A percentile compares a stretch with the other conserved stretches of the same genome.
These are phyloP conservation scores for Formica selysi DNA, from an alignment of 1,140 invertebrate species.

Conservation along the genomic window DNA sequence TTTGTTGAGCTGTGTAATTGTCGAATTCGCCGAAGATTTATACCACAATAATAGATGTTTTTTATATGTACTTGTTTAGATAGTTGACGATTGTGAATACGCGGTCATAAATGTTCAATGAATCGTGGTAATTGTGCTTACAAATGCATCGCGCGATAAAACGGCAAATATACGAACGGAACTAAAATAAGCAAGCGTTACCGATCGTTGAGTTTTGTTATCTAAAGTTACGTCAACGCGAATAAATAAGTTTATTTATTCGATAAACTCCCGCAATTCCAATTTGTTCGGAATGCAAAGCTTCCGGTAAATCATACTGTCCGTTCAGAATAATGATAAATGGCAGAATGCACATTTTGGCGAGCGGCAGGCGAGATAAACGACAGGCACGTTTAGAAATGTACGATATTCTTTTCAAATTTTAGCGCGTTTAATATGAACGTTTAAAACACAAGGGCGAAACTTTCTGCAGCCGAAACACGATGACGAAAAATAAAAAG, in stretches of 20 bases:
- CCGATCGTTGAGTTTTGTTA: constrained; percentile 7
- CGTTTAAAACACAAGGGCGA: background rate
- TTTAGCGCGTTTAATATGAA: background rate
- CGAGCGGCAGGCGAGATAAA: background rate
- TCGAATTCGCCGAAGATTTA: constrained; percentile 4
- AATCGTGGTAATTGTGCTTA: background rate
- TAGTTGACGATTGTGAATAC: background rate
- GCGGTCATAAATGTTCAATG: background rate
- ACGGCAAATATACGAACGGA: background rate
- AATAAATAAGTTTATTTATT: constrained; percentile 6
- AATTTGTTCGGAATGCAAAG: background rate
- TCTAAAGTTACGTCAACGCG: background rate
- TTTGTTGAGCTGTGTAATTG: background rate
- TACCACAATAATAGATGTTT: background rate
- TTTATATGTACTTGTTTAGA: background rate
- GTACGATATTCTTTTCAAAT: background rate
- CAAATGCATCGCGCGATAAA: background rate
- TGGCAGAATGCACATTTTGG: background rate
- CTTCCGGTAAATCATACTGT: background rate
- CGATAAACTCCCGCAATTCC: background rate
- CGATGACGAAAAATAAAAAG: background rate
- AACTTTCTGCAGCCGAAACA: background rate
- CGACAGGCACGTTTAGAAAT: background rate
- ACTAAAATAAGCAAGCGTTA: constrained; percentile 11
- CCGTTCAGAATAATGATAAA: background rate